Evolutionary conservation across 2,797 vertebrate species (phyloP), one percentile per base, ranked within the genome.

Genomic region (Buceros bicornis): DNA sequence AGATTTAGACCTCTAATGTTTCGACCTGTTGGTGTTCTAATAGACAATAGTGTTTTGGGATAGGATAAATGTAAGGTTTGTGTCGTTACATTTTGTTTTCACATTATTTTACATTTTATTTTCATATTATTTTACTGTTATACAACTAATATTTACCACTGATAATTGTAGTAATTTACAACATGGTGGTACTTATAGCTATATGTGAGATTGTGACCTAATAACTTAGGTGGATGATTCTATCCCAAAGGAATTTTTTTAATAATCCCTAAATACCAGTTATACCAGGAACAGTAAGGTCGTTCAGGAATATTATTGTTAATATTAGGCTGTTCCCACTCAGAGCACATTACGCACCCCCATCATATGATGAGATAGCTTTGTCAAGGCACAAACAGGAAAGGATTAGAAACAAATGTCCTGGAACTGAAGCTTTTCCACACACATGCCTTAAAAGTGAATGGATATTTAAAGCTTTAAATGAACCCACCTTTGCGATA

Each of bases 321-420:
- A 45, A 22, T 43, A 1, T 50, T 42, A 76, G 24, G 10, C 54
- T 70, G 8, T 31, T 87, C 8, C n/a, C 20, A 25, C 18, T 42
- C 10, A 42, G 31, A 5, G 0, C 5, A 54, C 5, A 3, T n/a
- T 70, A 35, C 9, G 66, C 31, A 2, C 7, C 13, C 31, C 26
- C 21, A n/a, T 92, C 69, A 40, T 11, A 16, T 16, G 4, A 18
- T 58, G 17, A 90, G 28, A 48, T 66, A 73, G 77, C 3, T 5
- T 60, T 31, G 8, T 28, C 29, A 60, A 78, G n/a, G 16, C 13
- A 66, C 5, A 26, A 86, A 64, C 2, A 64, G 4, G 33, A 78
- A 48, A 6, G 5, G 5, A 78, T n/a, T 7, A 40, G 29, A 77
- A n/a, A 57, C 11, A n/a, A 76, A 69, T 18, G 18, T 56, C 11